Evolutionary conservation across 2,888 invertebrate genomes (phyloP).

Genomic region (Bembecia ichneumoniformis): DNA sequence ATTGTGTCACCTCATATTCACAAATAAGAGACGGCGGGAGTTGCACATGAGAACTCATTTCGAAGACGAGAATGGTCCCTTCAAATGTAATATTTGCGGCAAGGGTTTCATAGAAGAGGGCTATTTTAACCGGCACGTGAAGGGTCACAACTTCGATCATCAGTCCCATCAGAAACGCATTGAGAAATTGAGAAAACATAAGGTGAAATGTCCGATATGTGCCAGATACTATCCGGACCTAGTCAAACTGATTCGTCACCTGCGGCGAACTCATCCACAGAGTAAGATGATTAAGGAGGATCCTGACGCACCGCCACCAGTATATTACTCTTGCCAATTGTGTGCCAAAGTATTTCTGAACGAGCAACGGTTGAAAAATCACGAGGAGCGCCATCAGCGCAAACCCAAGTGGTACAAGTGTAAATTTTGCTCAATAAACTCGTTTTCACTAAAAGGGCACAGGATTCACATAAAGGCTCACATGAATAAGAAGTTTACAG

Average conservation of each 20-base stretch:
- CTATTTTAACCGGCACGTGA: conserved; percentile 60
- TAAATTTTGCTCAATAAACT: conserved; percentile 61
- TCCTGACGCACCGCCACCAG: conserved; percentile 55
- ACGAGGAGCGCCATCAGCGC: conserved; percentile 52
- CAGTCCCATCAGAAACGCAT: conserved; percentile 51
- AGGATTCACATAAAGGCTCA: conserved; percentile 56
- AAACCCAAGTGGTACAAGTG: conserved; percentile 61
- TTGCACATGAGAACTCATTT: conserved; percentile 61
- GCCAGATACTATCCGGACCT: conserved; percentile 50
- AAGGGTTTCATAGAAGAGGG: conserved; percentile 68
- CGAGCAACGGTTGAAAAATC: conserved; percentile 41
- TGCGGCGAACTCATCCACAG: conserved; percentile 58
- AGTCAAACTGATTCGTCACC: conserved; percentile 56
- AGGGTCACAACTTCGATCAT: conserved; percentile 67
- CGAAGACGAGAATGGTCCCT: conserved; percentile 67
- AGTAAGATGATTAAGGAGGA: conserved; percentile 68
- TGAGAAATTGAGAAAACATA: conserved; percentile 50
- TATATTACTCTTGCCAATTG: conserved; percentile 51
- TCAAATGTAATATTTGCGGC: conserved; percentile 62
- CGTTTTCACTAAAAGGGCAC: conserved; percentile 50
- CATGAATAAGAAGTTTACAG: conserved; percentile 48
- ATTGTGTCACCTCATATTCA: conserved; percentile 59
- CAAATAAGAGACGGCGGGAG: conserved; percentile 56
- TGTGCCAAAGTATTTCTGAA: conserved; percentile 60
- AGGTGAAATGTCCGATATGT: conserved; percentile 63